Base-by-base conservation (phyloP, 2,888 invertebrate genomes). In the Asteroscopus sphinx region DNA sequence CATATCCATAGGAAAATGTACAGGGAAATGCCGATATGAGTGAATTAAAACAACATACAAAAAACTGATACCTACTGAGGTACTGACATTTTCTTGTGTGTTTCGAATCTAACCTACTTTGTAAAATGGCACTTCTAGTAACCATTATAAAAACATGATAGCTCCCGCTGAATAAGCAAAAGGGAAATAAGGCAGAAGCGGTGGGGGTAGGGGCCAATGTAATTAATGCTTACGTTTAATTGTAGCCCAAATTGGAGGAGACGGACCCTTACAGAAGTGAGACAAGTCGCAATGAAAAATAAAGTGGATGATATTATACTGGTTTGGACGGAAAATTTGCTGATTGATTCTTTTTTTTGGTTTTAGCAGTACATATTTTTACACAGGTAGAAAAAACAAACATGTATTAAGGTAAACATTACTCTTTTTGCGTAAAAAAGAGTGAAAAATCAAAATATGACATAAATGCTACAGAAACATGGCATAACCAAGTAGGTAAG, bases 151-250 rank as follows among this genome's bases (percentile, higher is more conserved):
- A 64, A 62, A 71, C 53, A 61, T 56, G 75, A 80, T 78, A 77
- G 77, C 82, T 82, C 82, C 79, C 82, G 88, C 90, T 90, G 92
- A 92, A 91, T 91, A 92, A 93, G 93, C 92, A 90, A 92, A 89
- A 89, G 89, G 87, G 89, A 92, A 93, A 92, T 89, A 92, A 91
- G 88, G 86, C 87, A 80, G 85, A 85, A 70, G 45, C 81, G 82
- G 66, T 69, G 77, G 76, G 73, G 73, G 73, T 68, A 72, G 83
- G 83, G 88, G 87, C 85, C 87, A 86, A 88, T 85, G 89, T 91
- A 93, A 93, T 93, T 91, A 93, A 92, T 93, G 92, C 91, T 91
- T 88, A 90, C 91, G 85, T 91, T 93, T 92, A 92, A 93, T 93
- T 92, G 91, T 90, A 82, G 80, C 77, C 82, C 70, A 86, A 90